Base-by-base conservation (phyloP, 2,797 vertebrate genomes). In the Chiroxiphia lanceolata region DNA sequence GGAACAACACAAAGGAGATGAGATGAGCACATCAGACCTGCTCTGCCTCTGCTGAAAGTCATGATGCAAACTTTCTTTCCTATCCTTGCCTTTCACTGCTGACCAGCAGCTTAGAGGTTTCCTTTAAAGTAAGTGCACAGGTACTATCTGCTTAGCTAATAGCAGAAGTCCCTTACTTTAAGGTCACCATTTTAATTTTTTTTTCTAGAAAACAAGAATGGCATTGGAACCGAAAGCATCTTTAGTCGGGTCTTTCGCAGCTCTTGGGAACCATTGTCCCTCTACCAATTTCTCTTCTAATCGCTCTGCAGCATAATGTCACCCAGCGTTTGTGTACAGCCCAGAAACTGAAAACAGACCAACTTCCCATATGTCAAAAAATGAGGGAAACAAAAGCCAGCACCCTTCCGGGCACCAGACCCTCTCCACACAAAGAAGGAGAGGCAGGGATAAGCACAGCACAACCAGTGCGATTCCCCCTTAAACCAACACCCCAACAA, bases 201-300 rank as follows among this genome's bases (percentile, higher is more conserved):
- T 80, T 64, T 71, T 26, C 26, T 6, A 72, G 81, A 69, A 85
- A 95, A 70, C 4, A 63, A 69, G 25, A 36, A 11, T 2, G 19
- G 45, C 53, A 23, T 29, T 47, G 69, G 76, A 90, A 88, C 7
- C 0, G 0, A 82, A 96, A 89, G 23, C 15, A 2, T 56, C 82
- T 82, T 42, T 54, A 89, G 40, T 12, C 4, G 1, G 7, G 26
- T 84, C 70, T 42, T 36, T 57, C 1, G 0, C 1, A 0, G 71
- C 18, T 40, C 51, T 68, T 72, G 65, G 44, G 70, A 89, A 11
- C n/a, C 20, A 12, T 7, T 26, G 4, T 53, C 50, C 75, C 77
- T 40, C 53, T 59, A 47, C 26, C 23, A 3, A 68, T 89, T 84
- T 85, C 80, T 93, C 84, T 92, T 71, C 77, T 89, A 70, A 51